These are phyloP conservation scores for Spodoptera litura DNA, from an alignment of 1,140 invertebrate species.

Conservation along the genomic window DNA sequence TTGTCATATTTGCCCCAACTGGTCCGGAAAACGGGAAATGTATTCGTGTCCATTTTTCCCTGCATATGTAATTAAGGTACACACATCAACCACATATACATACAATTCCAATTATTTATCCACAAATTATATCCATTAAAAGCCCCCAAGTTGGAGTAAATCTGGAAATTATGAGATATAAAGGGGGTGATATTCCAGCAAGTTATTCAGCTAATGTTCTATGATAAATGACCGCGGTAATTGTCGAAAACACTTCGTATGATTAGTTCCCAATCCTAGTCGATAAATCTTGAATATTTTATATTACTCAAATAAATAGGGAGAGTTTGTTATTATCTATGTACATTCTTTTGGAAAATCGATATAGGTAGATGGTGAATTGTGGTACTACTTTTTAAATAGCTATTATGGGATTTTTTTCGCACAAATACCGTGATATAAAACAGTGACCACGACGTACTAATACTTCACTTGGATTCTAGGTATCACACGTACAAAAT, in stretches of 20 bases:
- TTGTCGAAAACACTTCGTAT: conserved; percentile 31
- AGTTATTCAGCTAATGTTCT: conserved; percentile 31
- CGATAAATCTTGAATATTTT: conserved; percentile 34
- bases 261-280: conserved; percentile 18
- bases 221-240: conserved; percentile 38
- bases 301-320: not conserved
- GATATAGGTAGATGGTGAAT: not conserved
- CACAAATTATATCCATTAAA: conserved; percentile 22
- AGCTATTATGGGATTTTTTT: too few relatives aligned
- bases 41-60: conserved; percentile 56
- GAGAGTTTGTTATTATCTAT: not conserved
- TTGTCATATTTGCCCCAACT: conserved; percentile 58
- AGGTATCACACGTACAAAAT: too few relatives aligned
- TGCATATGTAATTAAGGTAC: conserved; percentile 50
- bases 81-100: not conserved
- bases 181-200: conserved; percentile 6
- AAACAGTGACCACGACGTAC: too few relatives aligned
- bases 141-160: not conserved
- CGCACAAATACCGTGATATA: too few relatives aligned
- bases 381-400: too few relatives aligned
- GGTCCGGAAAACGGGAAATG: too few relatives aligned
- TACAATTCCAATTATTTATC: conserved; percentile 24
- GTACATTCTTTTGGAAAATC: not conserved
- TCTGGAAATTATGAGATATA: conserved; percentile 29
- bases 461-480: too few relatives aligned